These are phyloP conservation scores for Drosophila paranaensis DNA, from an alignment of 2,888 invertebrate genomes.

Conservation along the genomic window DNA sequence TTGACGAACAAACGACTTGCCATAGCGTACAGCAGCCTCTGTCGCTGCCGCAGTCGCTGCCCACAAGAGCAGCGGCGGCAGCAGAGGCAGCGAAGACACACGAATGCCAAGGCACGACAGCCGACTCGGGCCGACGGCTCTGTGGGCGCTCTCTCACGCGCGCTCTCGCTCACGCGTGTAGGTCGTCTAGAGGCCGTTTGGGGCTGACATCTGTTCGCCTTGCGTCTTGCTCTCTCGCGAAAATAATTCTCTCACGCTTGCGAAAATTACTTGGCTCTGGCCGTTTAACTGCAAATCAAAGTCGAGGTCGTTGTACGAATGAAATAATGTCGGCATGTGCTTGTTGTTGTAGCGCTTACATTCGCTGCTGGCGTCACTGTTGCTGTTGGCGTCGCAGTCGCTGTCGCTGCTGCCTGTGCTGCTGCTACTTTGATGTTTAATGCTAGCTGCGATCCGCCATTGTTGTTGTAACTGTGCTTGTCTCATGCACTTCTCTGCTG, in stretches of 20 bases:
- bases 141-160: slow-evolving; percentile 15
- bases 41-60: slow-evolving; percentile 7
- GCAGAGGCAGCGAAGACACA: neutral
- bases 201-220: slow-evolving; percentile 37
- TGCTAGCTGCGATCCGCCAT: slow-evolving; percentile 63
- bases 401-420: slow-evolving; percentile 14
- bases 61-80: slow-evolving; percentile 9
- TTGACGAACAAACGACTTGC: slow-evolving; percentile 54
- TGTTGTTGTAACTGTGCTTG: slow-evolving; percentile 65
- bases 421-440: slow-evolving; percentile 69
- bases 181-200: slow-evolving; percentile 83
- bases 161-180: slow-evolving; percentile 73
- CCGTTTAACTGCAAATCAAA: slow-evolving; percentile 82
- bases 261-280: slow-evolving; percentile 41
- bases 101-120: slow-evolving; percentile 7
- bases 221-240: slow-evolving; percentile 21
- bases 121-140: slow-evolving; percentile 14
- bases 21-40: slow-evolving; percentile 34
- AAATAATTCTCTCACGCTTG: slow-evolving; percentile 26
- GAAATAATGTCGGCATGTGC: slow-evolving; percentile 81
- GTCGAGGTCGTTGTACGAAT: slow-evolving; percentile 84
- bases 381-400: slow-evolving; percentile 11
- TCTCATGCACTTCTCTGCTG: slow-evolving; percentile 31
- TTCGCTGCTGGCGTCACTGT: slow-evolving; percentile 32
- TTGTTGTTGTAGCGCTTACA: slow-evolving; percentile 47